phyloP scores from a whole-genome alignment of 2,888 invertebrate genomes.

The Protonemura montana region DNA sequence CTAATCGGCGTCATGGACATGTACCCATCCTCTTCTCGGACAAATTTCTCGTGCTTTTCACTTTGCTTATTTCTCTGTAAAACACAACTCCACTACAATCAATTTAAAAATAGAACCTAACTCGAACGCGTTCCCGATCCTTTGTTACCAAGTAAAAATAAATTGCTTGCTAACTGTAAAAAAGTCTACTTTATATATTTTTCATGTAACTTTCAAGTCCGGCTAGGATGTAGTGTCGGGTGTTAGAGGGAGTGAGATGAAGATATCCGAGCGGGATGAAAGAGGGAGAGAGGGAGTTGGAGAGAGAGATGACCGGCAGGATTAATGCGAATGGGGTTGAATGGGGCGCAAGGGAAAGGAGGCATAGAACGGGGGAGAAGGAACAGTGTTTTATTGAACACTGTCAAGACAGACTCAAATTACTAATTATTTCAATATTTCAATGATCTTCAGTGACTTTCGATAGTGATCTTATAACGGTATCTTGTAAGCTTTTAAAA shows the following conservation, averaged over 20 bases:
- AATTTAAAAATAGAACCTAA: conserved; percentile 32
- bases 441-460: not conserved
- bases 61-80: conserved; percentile 24
- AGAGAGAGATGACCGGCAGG: not conserved
- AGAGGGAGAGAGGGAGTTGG: conserved; percentile 15
- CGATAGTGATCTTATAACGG: not conserved
- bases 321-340: conserved; percentile 20
- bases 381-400: not conserved
- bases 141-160: conserved; percentile 35
- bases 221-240: not conserved
- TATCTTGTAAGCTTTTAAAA: no score
- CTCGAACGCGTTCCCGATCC: conserved; percentile 30
- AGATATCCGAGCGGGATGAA: not conserved
- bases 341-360: not conserved
- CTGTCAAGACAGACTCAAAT: conserved; percentile 23
- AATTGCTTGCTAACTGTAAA: conserved; percentile 34
- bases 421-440: conserved; percentile 13
- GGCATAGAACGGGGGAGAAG: conserved; percentile 7
- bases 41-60: conserved; percentile 32
- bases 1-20: not conserved
- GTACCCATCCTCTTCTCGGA: not conserved
- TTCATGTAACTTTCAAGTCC: conserved; percentile 30
- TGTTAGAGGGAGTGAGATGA: not conserved
- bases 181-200: conserved; percentile 30
- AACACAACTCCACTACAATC: conserved; percentile 20